Conservation (phyloP, 2,113 vertebrate genomes). For the Columbina picui region DNA sequence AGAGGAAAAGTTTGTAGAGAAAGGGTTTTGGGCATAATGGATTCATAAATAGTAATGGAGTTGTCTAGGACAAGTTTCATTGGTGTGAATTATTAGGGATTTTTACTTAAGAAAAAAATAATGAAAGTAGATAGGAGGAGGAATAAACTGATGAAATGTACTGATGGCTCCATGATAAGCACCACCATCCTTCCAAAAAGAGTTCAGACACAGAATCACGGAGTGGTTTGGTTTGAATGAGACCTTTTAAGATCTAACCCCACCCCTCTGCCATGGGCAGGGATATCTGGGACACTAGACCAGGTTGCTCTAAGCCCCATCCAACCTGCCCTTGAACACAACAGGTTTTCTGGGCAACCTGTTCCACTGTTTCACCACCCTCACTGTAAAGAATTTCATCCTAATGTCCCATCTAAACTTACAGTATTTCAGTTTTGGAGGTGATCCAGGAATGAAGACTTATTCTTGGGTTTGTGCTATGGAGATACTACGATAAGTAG, state of each 20-base stretch:
- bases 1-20: background rate
- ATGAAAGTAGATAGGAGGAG: background rate
- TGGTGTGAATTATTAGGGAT: background rate
- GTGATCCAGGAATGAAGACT: background rate
- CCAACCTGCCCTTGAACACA: background rate
- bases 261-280: background rate
- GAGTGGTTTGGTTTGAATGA: background rate
- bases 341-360: background rate
- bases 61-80: background rate
- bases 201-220: background rate
- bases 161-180: background rate
- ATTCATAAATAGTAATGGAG: background rate
- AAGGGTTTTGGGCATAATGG: background rate
- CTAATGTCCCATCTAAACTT: background rate
- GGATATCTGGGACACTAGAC: too few species aligned
- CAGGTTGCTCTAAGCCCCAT: background rate
- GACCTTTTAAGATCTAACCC: background rate
- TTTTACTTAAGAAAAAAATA: background rate
- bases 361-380: background rate
- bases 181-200: background rate
- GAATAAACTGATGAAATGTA: background rate
- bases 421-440: background rate
- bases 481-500: background rate
- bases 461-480: background rate
- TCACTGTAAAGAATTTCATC: background rate